Conservation (phyloP, 2,888 invertebrate genomes). For the Leptothorax acervorum region DNA sequence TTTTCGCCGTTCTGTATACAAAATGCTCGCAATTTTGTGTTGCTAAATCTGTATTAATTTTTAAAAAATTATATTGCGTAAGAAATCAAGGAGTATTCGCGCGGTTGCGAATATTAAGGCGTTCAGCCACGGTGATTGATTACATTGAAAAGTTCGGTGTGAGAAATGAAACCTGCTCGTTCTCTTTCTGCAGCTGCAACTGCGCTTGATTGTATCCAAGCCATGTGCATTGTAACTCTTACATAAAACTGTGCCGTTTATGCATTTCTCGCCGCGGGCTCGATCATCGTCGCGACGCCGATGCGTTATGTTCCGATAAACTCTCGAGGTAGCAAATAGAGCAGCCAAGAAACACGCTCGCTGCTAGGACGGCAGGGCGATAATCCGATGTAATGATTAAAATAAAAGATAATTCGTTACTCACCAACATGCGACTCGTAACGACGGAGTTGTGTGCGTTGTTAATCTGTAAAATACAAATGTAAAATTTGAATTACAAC, state of each 20-base stretch:
- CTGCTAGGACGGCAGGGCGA: conserved; percentile 34
- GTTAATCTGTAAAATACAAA: conserved; percentile 12
- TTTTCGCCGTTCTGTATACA: not conserved
- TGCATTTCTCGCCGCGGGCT: conserved; percentile 38
- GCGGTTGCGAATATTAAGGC: not conserved
- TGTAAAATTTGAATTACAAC: not conserved
- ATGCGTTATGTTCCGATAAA: conserved; percentile 58
- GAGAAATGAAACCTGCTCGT: not conserved
- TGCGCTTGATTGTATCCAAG: not conserved
- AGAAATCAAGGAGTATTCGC: not conserved
- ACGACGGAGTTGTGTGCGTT: not conserved
- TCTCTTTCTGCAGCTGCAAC: not conserved
- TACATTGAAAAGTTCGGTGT: not conserved
- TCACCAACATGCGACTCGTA: conserved; percentile 1
- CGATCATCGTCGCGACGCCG: conserved; percentile 12
- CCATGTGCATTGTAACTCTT: not conserved
- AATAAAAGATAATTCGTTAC: conserved; percentile 14
- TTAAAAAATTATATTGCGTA: not conserved
- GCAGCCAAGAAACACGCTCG: conserved; percentile 19
- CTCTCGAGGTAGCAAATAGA: conserved; percentile 44
- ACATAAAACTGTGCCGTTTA: conserved; percentile 32
- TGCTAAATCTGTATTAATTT: not conserved
- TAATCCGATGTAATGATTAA: conserved; percentile 60
- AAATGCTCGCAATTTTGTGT: not conserved
- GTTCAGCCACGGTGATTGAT: not conserved